phyloP scores from a whole-genome alignment of 2,113 vertebrate genomes.

The Podarcis raffonei region DNA sequence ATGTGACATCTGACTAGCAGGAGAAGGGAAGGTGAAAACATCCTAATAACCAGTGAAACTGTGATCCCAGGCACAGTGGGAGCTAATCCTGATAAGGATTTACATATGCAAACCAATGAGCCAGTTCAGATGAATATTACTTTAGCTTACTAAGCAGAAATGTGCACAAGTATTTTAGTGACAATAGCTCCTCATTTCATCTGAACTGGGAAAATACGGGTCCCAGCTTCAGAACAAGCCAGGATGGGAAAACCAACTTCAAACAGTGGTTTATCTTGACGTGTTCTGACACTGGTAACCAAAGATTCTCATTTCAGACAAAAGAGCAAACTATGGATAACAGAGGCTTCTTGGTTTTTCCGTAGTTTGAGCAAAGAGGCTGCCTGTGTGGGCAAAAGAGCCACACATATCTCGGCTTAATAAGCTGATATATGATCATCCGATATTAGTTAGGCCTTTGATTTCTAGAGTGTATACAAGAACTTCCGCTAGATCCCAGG shows the following conservation, averaged over 20 bases:
- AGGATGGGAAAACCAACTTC: not conserved
- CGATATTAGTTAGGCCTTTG: not conserved
- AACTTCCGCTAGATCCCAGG: too few species aligned
- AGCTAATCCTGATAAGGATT: too few species aligned
- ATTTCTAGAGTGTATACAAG: not conserved
- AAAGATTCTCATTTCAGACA: not conserved
- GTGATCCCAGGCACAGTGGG: too few species aligned
- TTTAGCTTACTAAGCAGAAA: too few species aligned
- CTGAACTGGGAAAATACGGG: not conserved
- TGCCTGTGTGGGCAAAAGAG: not conserved
- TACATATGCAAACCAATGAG: too few species aligned
- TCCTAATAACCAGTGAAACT: not conserved
- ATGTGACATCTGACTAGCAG: not conserved
- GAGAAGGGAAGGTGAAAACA: not conserved
- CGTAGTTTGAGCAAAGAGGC: not conserved
- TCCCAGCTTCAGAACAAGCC: not conserved
- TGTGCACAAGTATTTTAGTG: not conserved
- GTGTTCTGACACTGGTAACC: not conserved
- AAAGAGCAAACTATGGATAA: not conserved
- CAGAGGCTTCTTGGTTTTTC: not conserved
- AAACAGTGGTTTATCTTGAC: not conserved
- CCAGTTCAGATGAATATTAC: too few species aligned
- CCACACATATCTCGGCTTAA: not conserved
- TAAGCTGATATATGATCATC: not conserved
- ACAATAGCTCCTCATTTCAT: not conserved